These are phyloP conservation scores for Melanitta fusca DNA, from an alignment of 2,797 vertebrate species.

Conservation along the genomic window DNA sequence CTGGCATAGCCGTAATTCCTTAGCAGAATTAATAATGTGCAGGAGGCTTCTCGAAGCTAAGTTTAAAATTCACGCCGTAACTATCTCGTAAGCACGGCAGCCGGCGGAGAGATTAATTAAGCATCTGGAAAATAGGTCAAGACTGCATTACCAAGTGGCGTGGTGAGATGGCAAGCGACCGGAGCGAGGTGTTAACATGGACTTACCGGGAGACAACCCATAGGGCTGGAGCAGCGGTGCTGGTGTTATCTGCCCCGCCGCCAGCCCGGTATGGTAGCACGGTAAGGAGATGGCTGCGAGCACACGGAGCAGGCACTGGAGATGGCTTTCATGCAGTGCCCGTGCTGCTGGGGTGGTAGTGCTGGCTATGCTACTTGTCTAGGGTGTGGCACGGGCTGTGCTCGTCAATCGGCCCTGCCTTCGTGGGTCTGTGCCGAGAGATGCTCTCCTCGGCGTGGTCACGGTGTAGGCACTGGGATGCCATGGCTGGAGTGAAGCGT, in stretches of 20 bases:
- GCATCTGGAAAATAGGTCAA: slow-evolving; percentile 67
- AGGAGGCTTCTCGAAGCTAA: background rate
- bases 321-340: background rate
- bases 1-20: background rate
- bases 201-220: slow-evolving; percentile 59
- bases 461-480: background rate
- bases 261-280: slow-evolving; percentile 34
- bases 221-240: background rate
- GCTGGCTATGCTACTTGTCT: background rate
- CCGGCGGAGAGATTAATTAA: slow-evolving; percentile 64
- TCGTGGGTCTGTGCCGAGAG: background rate
- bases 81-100: slow-evolving; percentile 13
- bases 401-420: background rate
- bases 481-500: background rate
- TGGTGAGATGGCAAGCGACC: slow-evolving; percentile 64
- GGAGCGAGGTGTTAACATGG: slow-evolving; percentile 32
- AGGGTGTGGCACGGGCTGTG: background rate
- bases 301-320: background rate
- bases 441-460: background rate
- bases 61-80: background rate
- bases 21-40: background rate
- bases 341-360: background rate
- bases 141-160: slow-evolving; percentile 57
- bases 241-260: slow-evolving; percentile 50
- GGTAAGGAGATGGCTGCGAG: background rate